phyloP scores from a whole-genome alignment of 2,113 vertebrate genomes.

The Glaucidium brasilianum region DNA sequence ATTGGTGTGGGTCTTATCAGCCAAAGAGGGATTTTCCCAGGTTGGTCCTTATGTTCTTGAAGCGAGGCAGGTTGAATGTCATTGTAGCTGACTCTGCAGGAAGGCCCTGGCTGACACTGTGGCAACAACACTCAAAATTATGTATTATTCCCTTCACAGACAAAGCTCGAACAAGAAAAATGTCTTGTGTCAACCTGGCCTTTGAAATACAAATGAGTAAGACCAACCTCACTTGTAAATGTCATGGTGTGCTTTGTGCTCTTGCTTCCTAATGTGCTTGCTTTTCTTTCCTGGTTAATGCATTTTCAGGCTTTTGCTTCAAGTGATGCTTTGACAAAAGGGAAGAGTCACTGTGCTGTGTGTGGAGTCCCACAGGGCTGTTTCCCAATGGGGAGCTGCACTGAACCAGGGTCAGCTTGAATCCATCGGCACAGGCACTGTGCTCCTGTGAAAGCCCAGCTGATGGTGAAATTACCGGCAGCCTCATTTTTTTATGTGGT shows the following conservation, averaged over 20 bases:
- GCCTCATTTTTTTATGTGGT: not conserved
- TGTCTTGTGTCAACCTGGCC: constrained; percentile 45
- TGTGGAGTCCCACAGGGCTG: not conserved
- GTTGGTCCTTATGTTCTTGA: not conserved
- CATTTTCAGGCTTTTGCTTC: constrained; percentile 11
- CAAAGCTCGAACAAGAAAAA: constrained; percentile 16
- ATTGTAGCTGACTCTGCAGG: not conserved
- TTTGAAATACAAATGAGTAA: constrained; percentile 62
- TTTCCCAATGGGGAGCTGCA: not conserved
- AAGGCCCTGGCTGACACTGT: not conserved
- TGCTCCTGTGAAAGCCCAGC: not conserved
- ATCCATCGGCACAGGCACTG: not conserved
- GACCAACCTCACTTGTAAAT: constrained; percentile 45
- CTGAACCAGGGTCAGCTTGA: not conserved
- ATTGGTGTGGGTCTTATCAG: not conserved
- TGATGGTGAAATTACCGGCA: not conserved
- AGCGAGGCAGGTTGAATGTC: not conserved
- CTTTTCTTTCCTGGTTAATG: constrained; percentile 15
- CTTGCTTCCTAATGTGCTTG: not conserved
- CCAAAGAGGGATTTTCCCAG: not conserved
- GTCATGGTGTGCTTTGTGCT: constrained; percentile 20
- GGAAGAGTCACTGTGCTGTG: not conserved
- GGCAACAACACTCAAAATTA: not conserved
- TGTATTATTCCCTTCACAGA: not conserved
- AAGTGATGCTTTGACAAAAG: not conserved